phyloP scores from a whole-genome alignment of 2,888 invertebrate genomes.

The Endomychus coccineus region DNA sequence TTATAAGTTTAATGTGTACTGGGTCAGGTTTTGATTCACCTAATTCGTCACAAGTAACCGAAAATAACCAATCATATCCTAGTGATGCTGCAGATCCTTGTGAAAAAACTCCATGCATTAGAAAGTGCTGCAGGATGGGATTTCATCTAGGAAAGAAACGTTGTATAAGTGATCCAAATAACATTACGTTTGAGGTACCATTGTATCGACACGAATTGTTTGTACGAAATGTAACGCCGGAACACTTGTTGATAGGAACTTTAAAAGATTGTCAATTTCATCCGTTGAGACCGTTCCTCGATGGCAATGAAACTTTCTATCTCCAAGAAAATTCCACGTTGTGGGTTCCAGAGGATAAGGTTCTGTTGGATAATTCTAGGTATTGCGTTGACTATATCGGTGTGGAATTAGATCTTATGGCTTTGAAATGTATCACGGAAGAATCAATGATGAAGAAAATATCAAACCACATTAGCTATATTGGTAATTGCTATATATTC shows the following conservation, averaged over 20 bases:
- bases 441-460: too few relatives aligned
- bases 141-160: slow-evolving; percentile 11
- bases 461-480: too few relatives aligned
- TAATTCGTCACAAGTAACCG: too few relatives aligned
- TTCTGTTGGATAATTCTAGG: slow-evolving; percentile 13
- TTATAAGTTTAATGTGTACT: too few relatives aligned
- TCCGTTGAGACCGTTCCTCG: slow-evolving; percentile 14
- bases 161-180: slow-evolving; percentile 10
- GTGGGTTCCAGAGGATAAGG: slow-evolving; percentile 19
- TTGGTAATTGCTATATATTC: too few relatives aligned
- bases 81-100: too few relatives aligned
- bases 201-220: slow-evolving; percentile 15
- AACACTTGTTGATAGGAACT: slow-evolving; percentile 18
- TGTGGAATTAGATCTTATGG: too few relatives aligned
- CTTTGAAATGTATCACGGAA: too few relatives aligned
- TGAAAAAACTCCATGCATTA: too few relatives aligned
- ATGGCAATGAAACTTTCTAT: slow-evolving; percentile 19
- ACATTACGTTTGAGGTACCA: slow-evolving; percentile 14
- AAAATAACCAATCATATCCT: too few relatives aligned
- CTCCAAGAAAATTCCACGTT: slow-evolving; percentile 27
- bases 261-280: slow-evolving; percentile 20
- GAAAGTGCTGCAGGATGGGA: slow-evolving; percentile 21
- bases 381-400: slow-evolving; percentile 26
- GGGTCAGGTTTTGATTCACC: too few relatives aligned
- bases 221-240: slow-evolving; percentile 5